A percentile compares a stretch with the other conserved stretches of the same genome.
Evolutionary conservation across 2,888 invertebrate genomes (phyloP).

Genomic region (Drosophila mercatorum): DNA sequence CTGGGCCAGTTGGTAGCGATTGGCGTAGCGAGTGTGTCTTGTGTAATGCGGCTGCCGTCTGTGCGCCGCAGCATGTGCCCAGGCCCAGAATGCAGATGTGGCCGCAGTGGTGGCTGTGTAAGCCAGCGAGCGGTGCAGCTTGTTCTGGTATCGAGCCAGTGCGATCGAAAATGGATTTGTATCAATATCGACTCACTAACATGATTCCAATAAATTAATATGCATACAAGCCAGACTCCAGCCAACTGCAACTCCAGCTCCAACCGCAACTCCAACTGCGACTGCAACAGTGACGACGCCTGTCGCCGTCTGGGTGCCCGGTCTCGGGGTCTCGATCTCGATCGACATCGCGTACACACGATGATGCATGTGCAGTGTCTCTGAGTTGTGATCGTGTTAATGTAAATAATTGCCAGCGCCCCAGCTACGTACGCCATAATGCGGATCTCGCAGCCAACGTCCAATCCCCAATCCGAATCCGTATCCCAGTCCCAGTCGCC

Average conservation of each 20-base stretch:
- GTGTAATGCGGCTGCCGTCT: constrained; percentile 71
- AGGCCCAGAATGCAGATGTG: constrained; percentile 34
- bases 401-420: constrained; percentile 83
- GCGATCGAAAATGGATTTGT: constrained; percentile 84
- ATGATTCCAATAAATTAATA: constrained; percentile 85
- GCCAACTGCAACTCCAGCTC: constrained; percentile 8
- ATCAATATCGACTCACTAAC: constrained; percentile 85
- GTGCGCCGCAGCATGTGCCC: constrained; percentile 63
- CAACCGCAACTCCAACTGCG: constrained; percentile 43
- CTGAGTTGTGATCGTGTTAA: constrained; percentile 84
- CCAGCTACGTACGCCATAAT: constrained; percentile 15
- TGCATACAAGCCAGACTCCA: constrained; percentile 72
- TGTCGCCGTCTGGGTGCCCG: constrained; percentile 40
- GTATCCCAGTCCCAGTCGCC: constrained; percentile 31
- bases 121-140: constrained; percentile 9
- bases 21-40: constrained; percentile 51
- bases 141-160: constrained; percentile 63
- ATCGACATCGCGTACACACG: constrained; percentile 75
- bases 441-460: not conserved
- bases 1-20: constrained; percentile 42
- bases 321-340: constrained; percentile 56
- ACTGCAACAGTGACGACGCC: constrained; percentile 46
- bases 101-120: constrained; percentile 12
- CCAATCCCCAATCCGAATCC: not conserved
- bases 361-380: constrained; percentile 83